A percentile compares a stretch with the other conserved stretches of the same genome.
phyloP scores from a whole-genome alignment of 2,113 vertebrate genomes.

The Psilopogon haemacephalus region DNA sequence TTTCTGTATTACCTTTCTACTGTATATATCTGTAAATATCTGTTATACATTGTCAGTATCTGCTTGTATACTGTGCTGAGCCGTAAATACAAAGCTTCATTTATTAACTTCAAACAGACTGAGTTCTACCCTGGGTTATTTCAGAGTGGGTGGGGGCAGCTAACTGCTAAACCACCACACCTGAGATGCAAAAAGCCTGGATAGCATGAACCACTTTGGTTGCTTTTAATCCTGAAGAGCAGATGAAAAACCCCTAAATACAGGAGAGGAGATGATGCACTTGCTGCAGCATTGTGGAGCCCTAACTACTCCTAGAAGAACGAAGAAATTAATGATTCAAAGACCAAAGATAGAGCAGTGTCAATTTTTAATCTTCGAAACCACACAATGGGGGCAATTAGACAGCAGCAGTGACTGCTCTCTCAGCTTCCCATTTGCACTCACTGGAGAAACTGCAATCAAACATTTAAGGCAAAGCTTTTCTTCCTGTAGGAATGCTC shows the following conservation, averaged over 20 bases:
- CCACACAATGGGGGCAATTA: background rate
- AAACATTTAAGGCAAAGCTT: constrained; percentile 6
- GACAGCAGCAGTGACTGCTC: background rate
- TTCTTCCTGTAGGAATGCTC: background rate
- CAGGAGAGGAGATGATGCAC: background rate
- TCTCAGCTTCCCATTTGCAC: background rate
- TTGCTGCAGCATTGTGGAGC: background rate
- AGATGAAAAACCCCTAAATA: background rate
- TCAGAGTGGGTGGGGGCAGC: no score
- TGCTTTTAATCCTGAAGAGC: background rate
- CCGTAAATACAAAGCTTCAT: no score
- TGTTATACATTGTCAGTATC: no score
- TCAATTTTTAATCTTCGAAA: background rate
- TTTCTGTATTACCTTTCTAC: no score
- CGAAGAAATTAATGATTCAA: background rate
- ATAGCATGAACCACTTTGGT: background rate
- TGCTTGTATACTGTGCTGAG: no score
- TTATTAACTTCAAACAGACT: no score
- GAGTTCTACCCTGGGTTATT: no score
- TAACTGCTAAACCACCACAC: no score
- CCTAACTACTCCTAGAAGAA: background rate
- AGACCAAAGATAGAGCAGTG: background rate
- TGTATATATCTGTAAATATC: no score
- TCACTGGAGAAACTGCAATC: constrained; percentile 7
- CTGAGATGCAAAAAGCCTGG: background rate